Evolutionary conservation across 2,113 vertebrate genomes (phyloP), one percentile per base, ranked within the genome.

Genomic region (Tretioscincus oriximinensis): DNA sequence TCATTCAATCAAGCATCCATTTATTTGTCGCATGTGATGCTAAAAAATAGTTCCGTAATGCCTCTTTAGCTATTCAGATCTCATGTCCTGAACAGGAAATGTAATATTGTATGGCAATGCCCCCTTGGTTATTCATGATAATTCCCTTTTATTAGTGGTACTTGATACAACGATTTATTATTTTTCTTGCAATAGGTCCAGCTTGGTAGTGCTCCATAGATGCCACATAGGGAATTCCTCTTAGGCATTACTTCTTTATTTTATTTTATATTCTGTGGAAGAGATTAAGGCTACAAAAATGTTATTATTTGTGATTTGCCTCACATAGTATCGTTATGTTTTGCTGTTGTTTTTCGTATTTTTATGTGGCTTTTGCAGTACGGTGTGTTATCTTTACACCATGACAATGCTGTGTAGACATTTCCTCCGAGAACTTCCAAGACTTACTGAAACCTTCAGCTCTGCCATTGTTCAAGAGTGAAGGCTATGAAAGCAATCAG

Each of bases 1-100:
- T 83, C 87, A 77, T 77, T 86, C 84, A 75, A 86, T 74, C 85
- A 76, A 51, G 49, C 82, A 26, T 71, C 88, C 77, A 28, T 1
- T 1, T 20, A 2, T 8, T 64, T 20, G 72, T n/a, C 76, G 60
- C 54, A 14, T 58, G 69, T 73, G 45, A 91, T 86, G 41, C 80
- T 49, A 74, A 78, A 86, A 78, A 20, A 79, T 65, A 3, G 65
- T 26, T 69, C 69, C 51, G 35, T 82, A 73, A 83, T 65, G 58
- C 75, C 3, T 1, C 45, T 10, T 9, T 63, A 18, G 41, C 1
- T 60, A 64, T 41, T 70, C 58, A 21, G 77, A 2, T 1, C 72
- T 73, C 29, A 16, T 35, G 76, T 86, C 49, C 49, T 14, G 70
- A 74, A 89, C 66, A 86, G 9, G 9, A 45, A 9, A 80, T 22